Evolutionary conservation across 2,888 invertebrate species (phyloP).

Genomic region (Achlya flavicornis): DNA sequence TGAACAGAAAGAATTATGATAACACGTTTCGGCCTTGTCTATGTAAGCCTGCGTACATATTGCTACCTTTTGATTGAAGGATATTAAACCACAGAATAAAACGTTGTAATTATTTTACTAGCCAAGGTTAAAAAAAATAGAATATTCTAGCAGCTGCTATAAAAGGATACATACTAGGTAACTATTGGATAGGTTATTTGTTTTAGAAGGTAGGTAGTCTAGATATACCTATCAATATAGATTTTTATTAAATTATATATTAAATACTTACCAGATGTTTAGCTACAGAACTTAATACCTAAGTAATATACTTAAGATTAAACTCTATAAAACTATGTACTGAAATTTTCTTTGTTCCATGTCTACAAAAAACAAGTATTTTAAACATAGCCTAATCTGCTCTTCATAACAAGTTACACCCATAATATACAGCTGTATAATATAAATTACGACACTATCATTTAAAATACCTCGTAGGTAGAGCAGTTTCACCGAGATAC

Average conservation of each 20-base stretch:
- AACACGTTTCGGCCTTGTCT: constrained; percentile 31
- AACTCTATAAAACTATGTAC: too few relatives aligned
- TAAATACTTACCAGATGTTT: too few relatives aligned
- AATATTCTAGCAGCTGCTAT: too few relatives aligned
- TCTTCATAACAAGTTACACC: background rate
- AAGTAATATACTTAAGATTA: too few relatives aligned
- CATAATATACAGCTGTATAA: background rate
- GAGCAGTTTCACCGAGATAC: background rate
- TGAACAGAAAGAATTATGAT: constrained; percentile 49
- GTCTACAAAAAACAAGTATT: background rate
- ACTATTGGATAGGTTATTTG: too few relatives aligned
- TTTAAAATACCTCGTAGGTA: constrained; percentile 12
- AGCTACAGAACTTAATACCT: too few relatives aligned
- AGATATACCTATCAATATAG: too few relatives aligned
- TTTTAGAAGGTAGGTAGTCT: too few relatives aligned
- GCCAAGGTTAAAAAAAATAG: background rate
- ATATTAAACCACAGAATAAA: background rate
- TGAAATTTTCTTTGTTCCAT: background rate
- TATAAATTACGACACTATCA: constrained; percentile 8
- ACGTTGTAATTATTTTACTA: too few relatives aligned
- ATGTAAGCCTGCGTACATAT: constrained; percentile 19
- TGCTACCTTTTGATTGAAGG: background rate
- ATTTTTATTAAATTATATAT: too few relatives aligned
- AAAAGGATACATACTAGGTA: too few relatives aligned
- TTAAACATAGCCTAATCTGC: background rate